phyloP scores from a whole-genome alignment of 2,888 invertebrate genomes.

The Sminthurinus aureus region DNA sequence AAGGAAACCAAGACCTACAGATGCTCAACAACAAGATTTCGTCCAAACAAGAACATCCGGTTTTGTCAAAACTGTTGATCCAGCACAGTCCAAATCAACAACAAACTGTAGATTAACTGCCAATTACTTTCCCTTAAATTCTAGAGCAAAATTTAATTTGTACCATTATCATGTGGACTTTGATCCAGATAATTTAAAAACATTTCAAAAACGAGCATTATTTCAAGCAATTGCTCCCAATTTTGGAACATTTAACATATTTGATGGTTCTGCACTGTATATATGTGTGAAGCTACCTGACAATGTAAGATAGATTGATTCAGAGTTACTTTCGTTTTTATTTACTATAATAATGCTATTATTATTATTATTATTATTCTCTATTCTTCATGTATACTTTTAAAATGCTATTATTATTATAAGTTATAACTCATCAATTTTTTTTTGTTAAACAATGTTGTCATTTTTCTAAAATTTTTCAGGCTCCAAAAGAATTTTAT shows the following conservation, averaged over 20 bases:
- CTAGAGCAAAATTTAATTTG: neutral
- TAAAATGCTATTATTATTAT: neutral
- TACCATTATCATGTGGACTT: conserved; percentile 31
- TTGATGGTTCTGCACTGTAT: conserved; percentile 26
- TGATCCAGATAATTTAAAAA: conserved; percentile 4
- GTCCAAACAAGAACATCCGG: neutral
- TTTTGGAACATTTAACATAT: conserved; percentile 12
- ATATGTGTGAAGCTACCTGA: neutral
- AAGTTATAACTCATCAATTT: neutral
- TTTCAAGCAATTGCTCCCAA: conserved; percentile 2
- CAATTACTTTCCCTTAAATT: neutral
- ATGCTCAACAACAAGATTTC: conserved; percentile 23
- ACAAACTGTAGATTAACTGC: neutral
- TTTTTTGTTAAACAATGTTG: neutral
- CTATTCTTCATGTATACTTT: neutral
- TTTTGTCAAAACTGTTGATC: neutral
- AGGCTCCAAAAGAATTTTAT: neutral
- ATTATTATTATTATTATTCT: no score
- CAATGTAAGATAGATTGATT: conserved; percentile 17
- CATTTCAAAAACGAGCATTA: conserved; percentile 8
- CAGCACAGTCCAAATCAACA: neutral
- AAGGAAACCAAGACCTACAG: conserved; percentile 17
- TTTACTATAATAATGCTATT: no score
- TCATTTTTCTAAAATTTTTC: neutral
- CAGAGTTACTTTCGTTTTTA: neutral